Base-by-base conservation (phyloP, 2,797 vertebrate genomes). In the Champsocephalus gunnari region DNA sequence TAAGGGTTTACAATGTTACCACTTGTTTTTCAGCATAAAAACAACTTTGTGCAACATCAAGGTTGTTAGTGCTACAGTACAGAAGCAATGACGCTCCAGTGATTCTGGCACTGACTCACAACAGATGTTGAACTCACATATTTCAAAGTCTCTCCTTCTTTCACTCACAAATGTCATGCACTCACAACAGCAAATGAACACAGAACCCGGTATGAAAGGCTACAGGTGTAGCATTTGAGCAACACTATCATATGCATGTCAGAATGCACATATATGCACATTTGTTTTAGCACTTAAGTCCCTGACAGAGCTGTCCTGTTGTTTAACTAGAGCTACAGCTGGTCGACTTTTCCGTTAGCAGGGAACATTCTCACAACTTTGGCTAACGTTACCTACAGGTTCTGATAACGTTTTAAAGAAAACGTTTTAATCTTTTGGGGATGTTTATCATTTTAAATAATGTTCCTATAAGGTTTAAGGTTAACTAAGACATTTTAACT, bases 161-260 rank as follows among this genome's bases (percentile, higher is more conserved):
- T 50, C 12, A n/a, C 32, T 68, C 17, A 8, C 28, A 62, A 54
- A 65, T 44, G 17, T 55, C 64, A 64, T n/a, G 5, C 0, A 28
- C 49, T 44, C 43, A 75, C 47, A 50, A 63, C 13, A 1, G 1
- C 51, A 51, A 45, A 60, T 13, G 17, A 13, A 17, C 17, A 34
- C 43, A 70, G 5, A 56, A 38, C 9, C 32, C 21, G 68, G 12
- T 49, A 16, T 24, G 16, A 34, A 48, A 64, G 41, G 51, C 48
- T 75, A 61, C 70, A 81, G 59, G 64, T 66, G 72, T 68, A 77
- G 61, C 62, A 43, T 4, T 66, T 47, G 14, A 65, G 32, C 58
- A 32, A 17, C 12, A 6, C n/a, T 34, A 44, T 28, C 28, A 50
- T 4, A 34, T 0, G 34, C 47, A 13, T 16, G 16, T 53, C 9